A percentile compares a stretch with the other conserved stretches of the same genome.
Evolutionary conservation across 1,140 invertebrate genomes (phyloP).

Genomic region (Drosophila bocki): DNA sequence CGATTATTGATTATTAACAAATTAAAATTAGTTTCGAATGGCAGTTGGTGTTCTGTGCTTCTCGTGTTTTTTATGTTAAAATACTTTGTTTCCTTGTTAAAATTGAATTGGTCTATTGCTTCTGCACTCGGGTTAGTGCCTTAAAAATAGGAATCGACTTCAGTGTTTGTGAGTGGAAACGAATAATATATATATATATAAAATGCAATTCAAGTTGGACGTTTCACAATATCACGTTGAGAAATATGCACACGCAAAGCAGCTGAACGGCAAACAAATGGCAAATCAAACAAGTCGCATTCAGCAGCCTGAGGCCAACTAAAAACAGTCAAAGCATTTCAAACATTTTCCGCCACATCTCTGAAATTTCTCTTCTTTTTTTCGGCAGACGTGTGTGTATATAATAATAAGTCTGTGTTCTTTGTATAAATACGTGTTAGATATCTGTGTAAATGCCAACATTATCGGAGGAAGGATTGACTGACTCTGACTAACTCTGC

Average conservation of each 20-base stretch:
- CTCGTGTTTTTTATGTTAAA: conserved; percentile 50
- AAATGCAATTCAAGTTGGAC: conserved; percentile 81
- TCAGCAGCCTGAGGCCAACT: conserved; percentile 61
- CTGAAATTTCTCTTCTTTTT: conserved; percentile 41
- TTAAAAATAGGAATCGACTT: conserved; percentile 80
- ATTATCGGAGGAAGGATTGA: conserved; percentile 84
- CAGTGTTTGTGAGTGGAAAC: conserved; percentile 36
- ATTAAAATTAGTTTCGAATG: conserved; percentile 69
- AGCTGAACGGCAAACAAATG: conserved; percentile 64
- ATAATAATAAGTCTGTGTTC: conserved; percentile 34
- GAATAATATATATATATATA: conserved; percentile 46
- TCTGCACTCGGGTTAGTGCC: conserved; percentile 47
- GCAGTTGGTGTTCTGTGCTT: conserved; percentile 64
- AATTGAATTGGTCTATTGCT: conserved; percentile 79
- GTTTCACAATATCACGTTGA: conserved; percentile 79
- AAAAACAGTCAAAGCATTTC: conserved; percentile 68
- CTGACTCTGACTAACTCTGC: conserved; percentile 64
- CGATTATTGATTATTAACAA: conserved; percentile 44
- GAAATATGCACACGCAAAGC: conserved; percentile 70
- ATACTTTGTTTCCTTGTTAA: conserved; percentile 44
- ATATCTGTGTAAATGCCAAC: conserved; percentile 79
- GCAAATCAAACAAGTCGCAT: conserved; percentile 54
- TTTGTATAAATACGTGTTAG: conserved; percentile 44
- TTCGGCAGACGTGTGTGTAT: conserved; percentile 22
- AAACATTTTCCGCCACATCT: conserved; percentile 30